Percentiles rank a stretch among this genome's conserved stretches.
These are phyloP conservation scores for Caenorhabditis plicata DNA, from an alignment of 2,888 invertebrate species.

Conservation along the genomic window DNA sequence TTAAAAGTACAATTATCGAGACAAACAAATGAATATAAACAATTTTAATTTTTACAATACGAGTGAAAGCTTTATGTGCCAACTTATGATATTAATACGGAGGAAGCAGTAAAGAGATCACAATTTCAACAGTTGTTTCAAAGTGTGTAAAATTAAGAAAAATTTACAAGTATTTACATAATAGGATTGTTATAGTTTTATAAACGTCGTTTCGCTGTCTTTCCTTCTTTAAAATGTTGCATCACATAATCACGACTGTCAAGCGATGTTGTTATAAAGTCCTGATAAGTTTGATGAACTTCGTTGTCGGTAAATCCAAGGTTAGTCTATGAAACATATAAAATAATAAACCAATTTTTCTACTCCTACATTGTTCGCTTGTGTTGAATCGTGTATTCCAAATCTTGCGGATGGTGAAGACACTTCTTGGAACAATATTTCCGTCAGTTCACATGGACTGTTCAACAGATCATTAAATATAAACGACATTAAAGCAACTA, in stretches of 20 bases:
- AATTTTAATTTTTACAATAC: no score
- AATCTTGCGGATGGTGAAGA: constrained; percentile 2
- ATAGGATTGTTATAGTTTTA: background rate
- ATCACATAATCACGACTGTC: constrained; percentile 22
- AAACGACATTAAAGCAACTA: no score
- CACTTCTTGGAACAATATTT: constrained; percentile 6
- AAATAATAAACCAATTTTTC: background rate
- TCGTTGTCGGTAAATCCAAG: constrained; percentile 11
- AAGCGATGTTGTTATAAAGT: constrained; percentile 17
- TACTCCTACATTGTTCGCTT: background rate
- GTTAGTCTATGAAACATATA: constrained; percentile 7
- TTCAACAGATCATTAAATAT: background rate
- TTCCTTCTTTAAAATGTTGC: constrained; percentile 7
- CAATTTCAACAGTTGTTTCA: background rate
- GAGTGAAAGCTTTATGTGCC: no score
- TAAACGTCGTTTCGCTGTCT: background rate
- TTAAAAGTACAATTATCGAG: no score
- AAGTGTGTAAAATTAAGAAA: background rate
- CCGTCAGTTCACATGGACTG: constrained; percentile 2
- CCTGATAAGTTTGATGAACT: constrained; percentile 14
- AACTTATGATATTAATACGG: background rate
- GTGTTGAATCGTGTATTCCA: background rate
- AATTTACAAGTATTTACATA: background rate
- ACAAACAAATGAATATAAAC: no score
- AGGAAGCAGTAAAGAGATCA: background rate